Base-by-base conservation (phyloP, 2,113 vertebrate species). In the Gymnorhina tibicen region DNA sequence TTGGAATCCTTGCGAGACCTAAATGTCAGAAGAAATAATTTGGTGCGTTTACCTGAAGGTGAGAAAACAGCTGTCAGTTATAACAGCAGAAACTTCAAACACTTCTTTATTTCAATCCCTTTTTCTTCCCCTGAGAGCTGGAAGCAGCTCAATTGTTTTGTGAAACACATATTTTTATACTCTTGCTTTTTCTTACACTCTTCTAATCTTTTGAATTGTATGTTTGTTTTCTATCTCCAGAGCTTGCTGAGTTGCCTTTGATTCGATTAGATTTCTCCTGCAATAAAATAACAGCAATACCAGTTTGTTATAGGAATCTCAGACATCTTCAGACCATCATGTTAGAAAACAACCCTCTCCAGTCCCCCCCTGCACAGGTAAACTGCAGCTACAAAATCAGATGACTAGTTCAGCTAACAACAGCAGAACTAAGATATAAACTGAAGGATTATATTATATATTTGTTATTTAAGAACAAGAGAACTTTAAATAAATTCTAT, bases 251-350 rank as follows among this genome's bases (percentile, higher is more conserved):
- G 35, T 98, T 99, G 91, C 99, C 99, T 77, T 98, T 99, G 94
- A 99, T 99, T 87, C 98, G 99, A 78, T 97, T 99, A 87, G 99
- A 99, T 92, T 99, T 99, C 97, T 99, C 99, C 74, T 99, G 99
- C 97, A 99, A 99, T 98, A 99, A 99, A 97, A 98, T 99, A 91
- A 99, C 98, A 27, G 96, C 98, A 56, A 99, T 99, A 91, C 99
- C 99, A 27, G 97, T 99, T 85, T 99, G 99, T 96, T 99, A 98
- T 68, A 98, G 99, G 60, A 99, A 98, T 68, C 98, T 99, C 62
- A 96, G 98, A 11, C 99, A 99, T 93, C 98, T 99, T 15, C 99
- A 99, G 96, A 98, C 97, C 97, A 99, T 99, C 82, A 98, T 98
- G 69, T 98, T 99, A 41, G 99, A 99, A 97, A 99, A 99, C 98